These are phyloP conservation scores for Trichopria drosophilae DNA, from an alignment of 2,888 invertebrate species.

Conservation along the genomic window DNA sequence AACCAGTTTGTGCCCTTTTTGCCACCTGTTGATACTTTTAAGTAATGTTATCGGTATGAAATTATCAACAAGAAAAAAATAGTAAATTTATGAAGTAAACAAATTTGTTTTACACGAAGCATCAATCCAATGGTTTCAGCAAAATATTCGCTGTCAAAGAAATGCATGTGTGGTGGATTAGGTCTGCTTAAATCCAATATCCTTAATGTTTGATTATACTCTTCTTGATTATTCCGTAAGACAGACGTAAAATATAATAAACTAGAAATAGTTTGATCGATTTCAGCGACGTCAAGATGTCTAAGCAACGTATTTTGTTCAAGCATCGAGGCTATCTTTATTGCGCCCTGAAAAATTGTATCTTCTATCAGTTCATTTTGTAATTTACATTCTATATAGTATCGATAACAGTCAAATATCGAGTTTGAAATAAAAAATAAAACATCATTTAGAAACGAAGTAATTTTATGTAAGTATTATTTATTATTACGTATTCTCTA, in stretches of 20 bases:
- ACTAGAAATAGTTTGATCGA: conserved; percentile 63
- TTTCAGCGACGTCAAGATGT: conserved; percentile 64
- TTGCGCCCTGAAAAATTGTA: conserved; percentile 57
- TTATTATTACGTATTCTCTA: too few relatives aligned
- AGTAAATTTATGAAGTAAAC: background rate
- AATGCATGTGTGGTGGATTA: conserved; percentile 46
- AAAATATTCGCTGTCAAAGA: conserved; percentile 47
- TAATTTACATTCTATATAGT: background rate
- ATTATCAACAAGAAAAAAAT: background rate
- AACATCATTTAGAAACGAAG: too few relatives aligned
- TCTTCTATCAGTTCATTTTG: conserved; percentile 2
- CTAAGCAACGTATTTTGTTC: conserved; percentile 59
- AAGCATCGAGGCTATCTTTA: conserved; percentile 61
- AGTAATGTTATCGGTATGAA: too few relatives aligned
- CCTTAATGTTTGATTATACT: conserved; percentile 47
- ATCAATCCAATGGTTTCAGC: conserved; percentile 50
- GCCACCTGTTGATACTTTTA: too few relatives aligned
- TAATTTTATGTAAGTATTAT: too few relatives aligned
- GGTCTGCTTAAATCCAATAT: conserved; percentile 58
- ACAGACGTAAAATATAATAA: conserved; percentile 61
- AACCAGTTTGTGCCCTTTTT: too few relatives aligned
- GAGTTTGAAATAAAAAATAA: background rate
- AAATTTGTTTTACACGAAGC: conserved; percentile 46
- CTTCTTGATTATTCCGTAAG: conserved; percentile 56
- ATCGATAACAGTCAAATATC: background rate